Conservation (phyloP, 2,797 vertebrate genomes). For the Scomberomorus guttatus region DNA sequence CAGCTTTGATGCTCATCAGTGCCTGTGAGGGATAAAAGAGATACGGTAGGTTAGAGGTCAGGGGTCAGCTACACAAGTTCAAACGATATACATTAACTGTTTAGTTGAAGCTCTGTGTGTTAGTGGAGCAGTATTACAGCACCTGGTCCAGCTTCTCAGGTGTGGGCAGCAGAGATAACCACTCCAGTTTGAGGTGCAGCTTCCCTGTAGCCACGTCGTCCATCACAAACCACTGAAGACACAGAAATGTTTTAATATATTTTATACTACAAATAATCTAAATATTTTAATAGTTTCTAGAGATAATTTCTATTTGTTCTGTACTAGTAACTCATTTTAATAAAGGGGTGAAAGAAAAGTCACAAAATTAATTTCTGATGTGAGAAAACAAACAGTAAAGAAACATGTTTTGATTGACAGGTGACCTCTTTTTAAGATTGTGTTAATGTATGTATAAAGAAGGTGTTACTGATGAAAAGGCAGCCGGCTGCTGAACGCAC, state of each 20-base stretch:
- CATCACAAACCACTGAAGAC: conserved; percentile 91
- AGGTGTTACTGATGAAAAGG: too few relatives aligned
- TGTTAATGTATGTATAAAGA: too few relatives aligned
- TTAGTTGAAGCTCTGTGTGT: not conserved
- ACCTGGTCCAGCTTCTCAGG: conserved; percentile 93
- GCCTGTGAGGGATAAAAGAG: conserved; percentile 78
- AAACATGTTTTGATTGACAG: too few relatives aligned
- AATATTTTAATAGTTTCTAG: not conserved
- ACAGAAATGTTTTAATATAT: not conserved
- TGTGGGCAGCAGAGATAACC: conserved; percentile 88
- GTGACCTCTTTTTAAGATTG: too few relatives aligned
- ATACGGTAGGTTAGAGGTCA: not conserved
- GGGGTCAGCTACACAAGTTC: too few relatives aligned
- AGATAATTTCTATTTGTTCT: too few relatives aligned
- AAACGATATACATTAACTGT: not conserved
- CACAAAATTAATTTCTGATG: too few relatives aligned
- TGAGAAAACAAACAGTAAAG: too few relatives aligned
- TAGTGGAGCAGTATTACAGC: not conserved
- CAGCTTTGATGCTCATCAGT: conserved; percentile 89
- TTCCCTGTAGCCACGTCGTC: conserved; percentile 91
- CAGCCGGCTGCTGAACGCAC: too few relatives aligned
- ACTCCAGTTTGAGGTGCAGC: conserved; percentile 94
- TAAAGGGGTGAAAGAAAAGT: too few relatives aligned
- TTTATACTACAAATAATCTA: too few relatives aligned
- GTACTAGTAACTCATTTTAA: too few relatives aligned